Percentiles rank a stretch among this genome's conserved stretches.
Evolutionary conservation across 2,888 invertebrate genomes (phyloP).

Genomic region (Gryllus longicercus): DNA sequence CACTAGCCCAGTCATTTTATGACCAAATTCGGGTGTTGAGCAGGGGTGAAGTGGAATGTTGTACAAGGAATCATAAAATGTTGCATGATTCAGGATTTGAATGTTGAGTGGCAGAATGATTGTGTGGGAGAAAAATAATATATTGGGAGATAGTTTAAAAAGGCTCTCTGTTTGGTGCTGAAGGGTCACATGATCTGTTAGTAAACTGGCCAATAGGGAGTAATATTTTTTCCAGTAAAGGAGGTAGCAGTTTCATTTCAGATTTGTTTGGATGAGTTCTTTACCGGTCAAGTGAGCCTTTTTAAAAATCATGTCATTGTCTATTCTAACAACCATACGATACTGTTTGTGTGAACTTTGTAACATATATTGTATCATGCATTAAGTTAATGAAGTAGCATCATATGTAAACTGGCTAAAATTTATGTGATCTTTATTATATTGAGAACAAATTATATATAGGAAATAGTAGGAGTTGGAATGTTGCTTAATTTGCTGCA

Average conservation of each 20-base stretch:
- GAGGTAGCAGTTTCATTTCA: neutral
- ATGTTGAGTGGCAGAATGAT: neutral
- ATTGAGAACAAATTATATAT: neutral
- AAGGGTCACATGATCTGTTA: neutral
- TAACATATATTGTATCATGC: slow-evolving; percentile 27
- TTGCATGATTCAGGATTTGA: neutral
- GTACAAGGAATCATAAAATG: neutral
- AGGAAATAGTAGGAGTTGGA: neutral
- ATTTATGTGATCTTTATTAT: slow-evolving; percentile 7
- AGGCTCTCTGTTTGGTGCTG: slow-evolving; percentile 8
- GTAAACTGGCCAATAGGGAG: neutral
- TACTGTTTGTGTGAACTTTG: slow-evolving; percentile 30
- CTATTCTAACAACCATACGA: slow-evolving; percentile 12
- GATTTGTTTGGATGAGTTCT: neutral
- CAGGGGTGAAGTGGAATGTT: slow-evolving; percentile 4
- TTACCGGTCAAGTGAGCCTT: neutral
- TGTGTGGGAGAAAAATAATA: neutral
- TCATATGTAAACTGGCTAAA: slow-evolving; percentile 5
- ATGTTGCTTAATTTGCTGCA: slow-evolving; percentile 17
- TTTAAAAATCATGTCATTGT: slow-evolving; percentile 18
- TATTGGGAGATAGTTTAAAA: slow-evolving; percentile 1
- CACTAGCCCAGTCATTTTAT: neutral
- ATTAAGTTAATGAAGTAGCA: slow-evolving; percentile 26
- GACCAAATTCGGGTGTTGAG: neutral
- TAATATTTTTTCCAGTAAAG: slow-evolving; percentile 7